Evolutionary conservation across 2,113 vertebrate genomes (phyloP), one percentile per base, ranked within the genome.

Genomic region (Seriola quinqueradiata): DNA sequence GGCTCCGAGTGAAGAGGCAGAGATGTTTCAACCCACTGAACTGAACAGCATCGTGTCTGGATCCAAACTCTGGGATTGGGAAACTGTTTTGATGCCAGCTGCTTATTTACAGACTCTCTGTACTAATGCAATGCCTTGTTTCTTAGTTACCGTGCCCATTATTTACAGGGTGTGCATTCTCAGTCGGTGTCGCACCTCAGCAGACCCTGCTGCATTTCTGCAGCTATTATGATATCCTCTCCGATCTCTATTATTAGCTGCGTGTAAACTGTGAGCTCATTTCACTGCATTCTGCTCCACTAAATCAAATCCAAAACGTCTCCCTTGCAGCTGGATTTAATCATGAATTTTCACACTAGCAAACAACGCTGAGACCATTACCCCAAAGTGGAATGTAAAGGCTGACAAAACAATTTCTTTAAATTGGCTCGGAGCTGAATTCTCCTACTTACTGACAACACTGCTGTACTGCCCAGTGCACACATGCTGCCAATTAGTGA

Each of bases 1-100:
- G 85, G 81, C 88, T 88, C 48, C 2, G 42, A 88, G 82, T 83
- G 78, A 84, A 70, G 86, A 83, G 75, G 86, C 83, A 89, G 75
- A 70, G 75, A 91, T 88, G 89, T 87, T 89, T 91, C 83, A 88
- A 86, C 46, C 67, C 88, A 90, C 50, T 92, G 92, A 90, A 87
- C 83, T 85, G 90, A 85, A 75, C 67, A 85, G 68, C 70, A 76
- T 68, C 21, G n/a, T 71, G 84, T 87, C 82, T 82, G 85, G 77
- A 86, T 90, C 89, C 88, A 90, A 90, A 90, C 59, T 83, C 72
- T 60, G 44, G 85, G 83, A 83, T 82, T 44, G 58, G 74, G 66
- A 81, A 82, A 77, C 63, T 32, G 81, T 78, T 75, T 83, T 28
- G 25, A 68, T 78, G 87, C 79, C 84, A 92, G 84, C 64, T 83